Percentiles rank a stretch among this genome's conserved stretches.
These are phyloP conservation scores for Deilephila porcellus DNA, from an alignment of 2,888 invertebrate species.

Conservation along the genomic window DNA sequence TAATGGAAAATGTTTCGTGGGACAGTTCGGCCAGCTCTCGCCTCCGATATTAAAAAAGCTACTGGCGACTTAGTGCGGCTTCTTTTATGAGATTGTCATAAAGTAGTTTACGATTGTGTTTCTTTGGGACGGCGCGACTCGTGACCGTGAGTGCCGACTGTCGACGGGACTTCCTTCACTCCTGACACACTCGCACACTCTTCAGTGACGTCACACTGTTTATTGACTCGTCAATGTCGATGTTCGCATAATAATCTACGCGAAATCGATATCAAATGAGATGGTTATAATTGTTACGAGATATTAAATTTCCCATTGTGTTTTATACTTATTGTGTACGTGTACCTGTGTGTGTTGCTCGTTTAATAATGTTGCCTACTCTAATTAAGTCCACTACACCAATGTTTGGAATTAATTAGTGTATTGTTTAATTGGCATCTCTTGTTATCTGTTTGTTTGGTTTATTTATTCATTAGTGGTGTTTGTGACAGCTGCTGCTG, in stretches of 20 bases:
- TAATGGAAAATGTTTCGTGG: conserved; percentile 85
- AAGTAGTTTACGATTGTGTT: conserved; percentile 65
- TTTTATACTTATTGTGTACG: conserved; percentile 52
- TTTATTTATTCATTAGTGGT: conserved; percentile 84
- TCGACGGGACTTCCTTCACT: conserved; percentile 21
- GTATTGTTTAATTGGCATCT: conserved; percentile 85
- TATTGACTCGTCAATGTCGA: conserved; percentile 35
- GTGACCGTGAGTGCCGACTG: conserved; percentile 33
- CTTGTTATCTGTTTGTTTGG: conserved; percentile 84
- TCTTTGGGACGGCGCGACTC: conserved; percentile 47
- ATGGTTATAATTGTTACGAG: conserved; percentile 52
- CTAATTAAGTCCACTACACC: conserved; percentile 84
- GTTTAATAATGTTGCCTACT: conserved; percentile 71
- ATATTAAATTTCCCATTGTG: conserved; percentile 61
- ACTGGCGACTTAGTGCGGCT: conserved; percentile 71
- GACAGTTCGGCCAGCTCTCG: conserved; percentile 78
- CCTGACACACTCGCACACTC: neutral
- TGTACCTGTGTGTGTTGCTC: conserved; percentile 55
- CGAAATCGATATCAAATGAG: conserved; percentile 39
- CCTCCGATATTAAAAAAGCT: conserved; percentile 80
- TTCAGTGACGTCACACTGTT: conserved; percentile 26
- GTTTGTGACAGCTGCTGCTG: conserved; percentile 77
- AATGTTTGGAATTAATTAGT: conserved; percentile 85
- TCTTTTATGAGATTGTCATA: conserved; percentile 77
- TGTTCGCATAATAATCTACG: conserved; percentile 25